These are phyloP conservation scores for Cosmopolites sordidus DNA, from an alignment of 2,888 invertebrate genomes.

Conservation along the genomic window DNA sequence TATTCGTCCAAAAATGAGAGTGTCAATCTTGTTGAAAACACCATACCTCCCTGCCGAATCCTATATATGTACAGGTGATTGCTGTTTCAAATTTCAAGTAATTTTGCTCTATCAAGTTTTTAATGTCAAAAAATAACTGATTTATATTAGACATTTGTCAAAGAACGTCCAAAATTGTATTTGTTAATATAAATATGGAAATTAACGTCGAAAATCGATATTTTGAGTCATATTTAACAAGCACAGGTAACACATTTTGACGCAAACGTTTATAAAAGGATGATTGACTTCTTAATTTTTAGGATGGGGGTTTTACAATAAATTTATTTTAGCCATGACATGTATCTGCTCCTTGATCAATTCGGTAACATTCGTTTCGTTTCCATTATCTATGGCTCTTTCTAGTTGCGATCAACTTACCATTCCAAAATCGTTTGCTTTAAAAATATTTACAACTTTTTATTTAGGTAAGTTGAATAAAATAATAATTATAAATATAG, in stretches of 20 bases:
- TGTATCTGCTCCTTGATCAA: slow-evolving; percentile 35
- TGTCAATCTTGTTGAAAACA: too few relatives aligned
- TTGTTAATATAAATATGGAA: slow-evolving; percentile 11
- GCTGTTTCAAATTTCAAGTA: too few relatives aligned
- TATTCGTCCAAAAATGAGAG: too few relatives aligned
- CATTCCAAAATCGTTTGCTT: slow-evolving; percentile 27
- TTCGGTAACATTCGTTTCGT: slow-evolving; percentile 34
- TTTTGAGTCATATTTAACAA: slow-evolving; percentile 13
- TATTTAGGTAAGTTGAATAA: slow-evolving; percentile 36
- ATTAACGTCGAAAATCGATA: neutral
- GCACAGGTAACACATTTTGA: slow-evolving; percentile 16
- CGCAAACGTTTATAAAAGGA: too few relatives aligned
- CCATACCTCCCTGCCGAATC: too few relatives aligned
- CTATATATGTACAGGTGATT: too few relatives aligned
- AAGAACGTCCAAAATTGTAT: too few relatives aligned
- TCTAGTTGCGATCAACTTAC: slow-evolving; percentile 36
- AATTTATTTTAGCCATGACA: slow-evolving; percentile 39
- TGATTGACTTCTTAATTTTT: slow-evolving; percentile 21
- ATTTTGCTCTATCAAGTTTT: too few relatives aligned
- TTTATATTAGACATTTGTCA: too few relatives aligned
- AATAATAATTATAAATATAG: too few relatives aligned
- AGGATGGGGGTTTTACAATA: slow-evolving; percentile 46
- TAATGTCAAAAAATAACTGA: too few relatives aligned
- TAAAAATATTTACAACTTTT: slow-evolving; percentile 33
- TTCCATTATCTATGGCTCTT: slow-evolving; percentile 40